Conservation (phyloP, 1,140 invertebrate genomes). For the Saxidomus purpurata region DNA sequence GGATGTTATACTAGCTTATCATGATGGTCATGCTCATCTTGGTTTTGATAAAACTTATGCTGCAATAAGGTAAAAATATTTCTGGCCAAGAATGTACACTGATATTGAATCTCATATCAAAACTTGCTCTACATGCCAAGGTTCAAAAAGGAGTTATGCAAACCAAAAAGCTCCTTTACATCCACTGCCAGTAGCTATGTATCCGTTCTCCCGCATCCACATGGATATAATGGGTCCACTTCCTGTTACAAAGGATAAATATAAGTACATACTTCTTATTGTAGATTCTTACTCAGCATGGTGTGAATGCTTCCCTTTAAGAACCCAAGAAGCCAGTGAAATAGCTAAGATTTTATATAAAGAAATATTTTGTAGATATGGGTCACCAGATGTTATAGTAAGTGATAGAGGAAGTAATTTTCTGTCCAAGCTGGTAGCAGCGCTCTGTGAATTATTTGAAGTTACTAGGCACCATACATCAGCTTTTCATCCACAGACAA, state of each 20-base stretch:
- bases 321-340: conserved; percentile 61
- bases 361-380: conserved; percentile 70
- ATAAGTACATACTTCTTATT: conserved; percentile 70
- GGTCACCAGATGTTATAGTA: conserved; percentile 63
- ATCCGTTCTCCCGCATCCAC: conserved; percentile 67
- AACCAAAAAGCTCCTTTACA: conserved; percentile 47
- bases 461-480: conserved; percentile 68
- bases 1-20: not conserved
- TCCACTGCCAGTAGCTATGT: conserved; percentile 55
- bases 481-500: conserved; percentile 71
- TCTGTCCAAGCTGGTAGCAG: conserved; percentile 63
- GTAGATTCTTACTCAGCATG: conserved; percentile 70
- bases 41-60: conserved; percentile 57
- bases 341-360: conserved; percentile 66
- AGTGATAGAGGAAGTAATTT: conserved; percentile 72
- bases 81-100: conserved; percentile 66
- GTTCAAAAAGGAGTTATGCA: conserved; percentile 39
- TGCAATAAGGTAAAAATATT: conserved; percentile 57
- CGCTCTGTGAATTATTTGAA: conserved; percentile 70
- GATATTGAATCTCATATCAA: conserved; percentile 62
- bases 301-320: conserved; percentile 67
- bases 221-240: conserved; percentile 74
- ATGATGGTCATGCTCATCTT: conserved; percentile 44
- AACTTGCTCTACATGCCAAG: conserved; percentile 61
- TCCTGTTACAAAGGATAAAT: conserved; percentile 56